These are phyloP conservation scores for Regulus satrapa DNA, from an alignment of 2,113 vertebrate species.

Conservation along the genomic window DNA sequence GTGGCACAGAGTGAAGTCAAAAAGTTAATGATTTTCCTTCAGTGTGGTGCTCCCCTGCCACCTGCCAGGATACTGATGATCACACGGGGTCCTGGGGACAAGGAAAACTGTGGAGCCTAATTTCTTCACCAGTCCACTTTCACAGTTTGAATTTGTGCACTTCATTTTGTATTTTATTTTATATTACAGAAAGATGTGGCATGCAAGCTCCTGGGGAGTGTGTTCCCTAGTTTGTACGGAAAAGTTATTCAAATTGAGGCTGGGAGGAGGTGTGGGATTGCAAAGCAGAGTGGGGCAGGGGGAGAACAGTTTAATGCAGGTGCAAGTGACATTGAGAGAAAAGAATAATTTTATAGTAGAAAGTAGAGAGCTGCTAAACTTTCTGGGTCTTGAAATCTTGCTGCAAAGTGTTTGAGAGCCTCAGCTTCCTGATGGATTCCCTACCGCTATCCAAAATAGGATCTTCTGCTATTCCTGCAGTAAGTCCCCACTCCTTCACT, in stretches of 20 bases:
- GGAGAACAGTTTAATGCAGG: neutral
- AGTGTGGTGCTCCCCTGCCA: neutral
- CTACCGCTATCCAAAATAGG: neutral
- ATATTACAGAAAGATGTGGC: neutral
- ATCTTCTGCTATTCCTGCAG: neutral
- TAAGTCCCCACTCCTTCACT: neutral
- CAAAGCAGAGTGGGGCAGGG: neutral
- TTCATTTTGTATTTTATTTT: neutral
- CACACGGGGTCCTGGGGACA: fast-evolving
- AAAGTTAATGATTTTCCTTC: neutral
- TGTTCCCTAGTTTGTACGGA: neutral
- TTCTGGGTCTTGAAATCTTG: neutral
- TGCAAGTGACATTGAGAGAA: neutral
- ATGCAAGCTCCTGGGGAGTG: neutral
- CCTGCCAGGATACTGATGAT: neutral
- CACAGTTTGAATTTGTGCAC: neutral
- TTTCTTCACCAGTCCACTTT: neutral
- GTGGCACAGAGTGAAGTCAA: neutral
- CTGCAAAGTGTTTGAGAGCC: neutral
- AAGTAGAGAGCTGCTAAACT: neutral
- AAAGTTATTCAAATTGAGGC: neutral
- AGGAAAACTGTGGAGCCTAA: neutral
- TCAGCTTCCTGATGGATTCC: neutral
- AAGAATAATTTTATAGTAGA: neutral
- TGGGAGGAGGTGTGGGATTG: neutral